phyloP scores from a whole-genome alignment of 2,113 vertebrate species.

The Solenodon paradoxus region DNA sequence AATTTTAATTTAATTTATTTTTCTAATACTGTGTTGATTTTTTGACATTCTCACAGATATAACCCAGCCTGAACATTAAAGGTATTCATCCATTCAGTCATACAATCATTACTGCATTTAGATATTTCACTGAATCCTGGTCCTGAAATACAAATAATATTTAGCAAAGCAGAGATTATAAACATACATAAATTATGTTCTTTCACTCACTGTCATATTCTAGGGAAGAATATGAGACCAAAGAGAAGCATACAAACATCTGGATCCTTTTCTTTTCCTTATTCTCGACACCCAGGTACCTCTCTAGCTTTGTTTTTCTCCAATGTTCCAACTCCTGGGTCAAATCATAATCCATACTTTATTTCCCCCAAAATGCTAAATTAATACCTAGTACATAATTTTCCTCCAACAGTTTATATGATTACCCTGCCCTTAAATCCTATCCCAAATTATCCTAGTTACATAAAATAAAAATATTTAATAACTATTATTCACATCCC shows the following conservation, averaged over 20 bases:
- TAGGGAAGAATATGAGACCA: neutral
- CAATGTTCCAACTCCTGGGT: neutral
- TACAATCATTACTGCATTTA: neutral
- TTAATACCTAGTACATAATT: neutral
- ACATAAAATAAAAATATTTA: constrained; percentile 5
- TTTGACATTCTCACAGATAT: neutral
- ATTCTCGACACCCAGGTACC: neutral
- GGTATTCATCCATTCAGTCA: neutral
- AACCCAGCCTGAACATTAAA: neutral
- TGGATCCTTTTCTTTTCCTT: neutral
- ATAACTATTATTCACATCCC: neutral
- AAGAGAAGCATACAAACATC: neutral
- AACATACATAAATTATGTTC: neutral
- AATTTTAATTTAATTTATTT: constrained; percentile 43
- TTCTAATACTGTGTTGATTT: neutral
- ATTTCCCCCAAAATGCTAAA: neutral
- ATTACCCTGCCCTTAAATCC: neutral
- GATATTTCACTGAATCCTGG: neutral
- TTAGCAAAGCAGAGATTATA: neutral
- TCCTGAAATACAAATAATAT: neutral
- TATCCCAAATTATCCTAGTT: neutral
- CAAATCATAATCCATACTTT: neutral
- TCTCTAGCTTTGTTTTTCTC: neutral
- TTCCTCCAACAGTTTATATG: neutral
- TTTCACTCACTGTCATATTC: neutral